Conservation (phyloP, 2,888 invertebrate species). For the Tyria jacobaeae region DNA sequence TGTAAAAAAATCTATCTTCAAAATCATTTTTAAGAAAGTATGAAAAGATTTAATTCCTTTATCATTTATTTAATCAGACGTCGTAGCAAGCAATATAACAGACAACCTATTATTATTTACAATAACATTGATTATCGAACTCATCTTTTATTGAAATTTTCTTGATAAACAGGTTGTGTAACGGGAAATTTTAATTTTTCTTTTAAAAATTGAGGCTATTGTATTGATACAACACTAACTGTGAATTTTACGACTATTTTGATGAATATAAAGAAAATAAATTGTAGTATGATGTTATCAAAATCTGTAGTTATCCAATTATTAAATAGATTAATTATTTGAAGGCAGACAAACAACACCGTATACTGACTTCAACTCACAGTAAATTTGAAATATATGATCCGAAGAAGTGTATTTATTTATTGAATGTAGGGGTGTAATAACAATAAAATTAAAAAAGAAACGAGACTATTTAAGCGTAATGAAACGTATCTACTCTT, state of each 20-base stretch:
- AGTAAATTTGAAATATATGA: not conserved
- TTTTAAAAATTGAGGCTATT: slow-evolving; percentile 36
- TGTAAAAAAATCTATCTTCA: not conserved
- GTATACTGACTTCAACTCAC: no score
- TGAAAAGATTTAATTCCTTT: not conserved
- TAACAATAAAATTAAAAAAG: slow-evolving; percentile 5
- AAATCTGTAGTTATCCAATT: not conserved
- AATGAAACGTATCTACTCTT: slow-evolving; percentile 17
- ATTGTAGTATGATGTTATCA: not conserved
- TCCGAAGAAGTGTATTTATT: not conserved
- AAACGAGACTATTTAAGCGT: slow-evolving; percentile 9
- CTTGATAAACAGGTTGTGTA: slow-evolving; percentile 36
- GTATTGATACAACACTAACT: slow-evolving; percentile 35
- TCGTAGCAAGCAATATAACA: slow-evolving; percentile 3
- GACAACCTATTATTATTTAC: slow-evolving; percentile 8
- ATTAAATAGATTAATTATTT: not conserved
- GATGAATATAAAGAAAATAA: not conserved
- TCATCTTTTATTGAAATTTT: slow-evolving; percentile 25
- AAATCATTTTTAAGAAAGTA: no score
- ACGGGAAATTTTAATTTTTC: slow-evolving; percentile 42
- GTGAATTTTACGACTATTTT: slow-evolving; percentile 1
- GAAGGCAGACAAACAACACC: no score
- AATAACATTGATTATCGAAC: slow-evolving; percentile 12
- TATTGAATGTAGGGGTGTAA: not conserved
- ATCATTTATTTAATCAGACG: not conserved